phyloP scores from a whole-genome alignment of 1,140 invertebrate species.

The Venustaconcha ellipsiformis region DNA sequence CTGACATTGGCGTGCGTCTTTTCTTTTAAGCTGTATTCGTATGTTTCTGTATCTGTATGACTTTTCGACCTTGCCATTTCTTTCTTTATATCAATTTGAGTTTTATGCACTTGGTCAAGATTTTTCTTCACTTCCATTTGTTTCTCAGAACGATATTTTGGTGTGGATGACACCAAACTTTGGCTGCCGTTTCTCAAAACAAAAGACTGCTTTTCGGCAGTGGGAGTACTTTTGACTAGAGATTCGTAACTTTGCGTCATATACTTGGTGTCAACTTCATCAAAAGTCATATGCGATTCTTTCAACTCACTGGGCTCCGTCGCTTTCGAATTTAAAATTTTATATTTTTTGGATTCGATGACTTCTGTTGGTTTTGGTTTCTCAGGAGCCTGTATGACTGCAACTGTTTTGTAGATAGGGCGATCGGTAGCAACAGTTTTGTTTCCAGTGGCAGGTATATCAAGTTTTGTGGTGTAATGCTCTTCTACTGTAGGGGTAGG shows the following conservation, averaged over 20 bases:
- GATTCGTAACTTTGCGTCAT: slow-evolving; percentile 2
- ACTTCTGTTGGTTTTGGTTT: slow-evolving; percentile 10
- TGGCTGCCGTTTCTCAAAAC: no score
- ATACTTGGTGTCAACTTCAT: slow-evolving; percentile 31
- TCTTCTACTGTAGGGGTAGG: slow-evolving; percentile 7
- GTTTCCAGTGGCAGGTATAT: slow-evolving; percentile 1
- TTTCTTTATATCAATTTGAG: no score
- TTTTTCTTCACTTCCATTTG: no score
- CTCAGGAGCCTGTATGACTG: slow-evolving; percentile 12
- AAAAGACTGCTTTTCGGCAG: no score
- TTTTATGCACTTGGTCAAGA: no score
- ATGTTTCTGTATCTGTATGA: no score
- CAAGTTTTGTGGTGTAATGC: not conserved
- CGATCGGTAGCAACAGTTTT: slow-evolving; percentile 2
- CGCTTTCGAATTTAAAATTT: slow-evolving; percentile 14
- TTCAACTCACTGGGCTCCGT: slow-evolving; percentile 10
- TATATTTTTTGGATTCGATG: slow-evolving; percentile 13
- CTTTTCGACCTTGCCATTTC: no score
- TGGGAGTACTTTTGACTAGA: no score
- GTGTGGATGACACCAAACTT: no score
- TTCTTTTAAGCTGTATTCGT: no score
- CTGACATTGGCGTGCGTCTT: no score
- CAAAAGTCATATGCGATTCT: slow-evolving; percentile 18
- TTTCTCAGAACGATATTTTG: no score
- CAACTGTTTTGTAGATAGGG: slow-evolving; percentile 28